Evolutionary conservation across 2,797 vertebrate species (phyloP).

Genomic region (Poecilia gillii): DNA sequence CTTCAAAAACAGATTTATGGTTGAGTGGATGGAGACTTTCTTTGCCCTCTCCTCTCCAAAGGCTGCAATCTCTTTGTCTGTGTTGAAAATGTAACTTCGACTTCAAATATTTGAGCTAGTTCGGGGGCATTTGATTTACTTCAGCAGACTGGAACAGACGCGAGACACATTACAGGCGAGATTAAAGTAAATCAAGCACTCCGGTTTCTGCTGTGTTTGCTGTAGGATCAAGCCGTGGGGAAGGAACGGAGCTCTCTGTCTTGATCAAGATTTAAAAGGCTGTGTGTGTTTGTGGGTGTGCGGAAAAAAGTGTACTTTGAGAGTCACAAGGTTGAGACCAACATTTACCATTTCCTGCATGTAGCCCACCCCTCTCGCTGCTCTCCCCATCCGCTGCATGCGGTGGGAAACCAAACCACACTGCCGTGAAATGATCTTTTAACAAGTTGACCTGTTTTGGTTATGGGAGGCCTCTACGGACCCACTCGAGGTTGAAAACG

Average conservation of each 20-base stretch:
- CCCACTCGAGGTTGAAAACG: conserved; percentile 27
- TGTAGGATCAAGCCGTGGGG: conserved; percentile 55
- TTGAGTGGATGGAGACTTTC: neutral
- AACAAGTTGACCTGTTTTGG: conserved; percentile 69
- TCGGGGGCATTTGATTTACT: conserved; percentile 60
- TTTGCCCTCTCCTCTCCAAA: conserved; percentile 9
- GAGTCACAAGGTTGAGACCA: conserved; percentile 36
- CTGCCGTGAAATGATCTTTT: conserved; percentile 56
- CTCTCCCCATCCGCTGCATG: conserved; percentile 26
- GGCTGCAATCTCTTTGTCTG: conserved; percentile 37
- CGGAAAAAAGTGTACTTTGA: conserved; percentile 23
- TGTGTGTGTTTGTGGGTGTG: conserved; percentile 18
- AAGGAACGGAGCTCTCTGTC: conserved; percentile 59
- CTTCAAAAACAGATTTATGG: conserved; percentile 29
- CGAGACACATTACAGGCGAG: conserved; percentile 62
- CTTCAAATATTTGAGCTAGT: conserved; percentile 65
- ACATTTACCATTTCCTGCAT: conserved; percentile 22
- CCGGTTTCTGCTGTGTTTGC: conserved; percentile 68
- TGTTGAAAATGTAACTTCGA: conserved; percentile 58
- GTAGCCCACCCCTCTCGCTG: conserved; percentile 27
- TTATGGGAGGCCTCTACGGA: conserved; percentile 56
- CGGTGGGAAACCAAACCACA: conserved; percentile 46
- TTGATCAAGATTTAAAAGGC: conserved; percentile 63
- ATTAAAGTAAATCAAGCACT: conserved; percentile 72
- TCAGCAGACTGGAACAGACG: conserved; percentile 62